These are phyloP conservation scores for Regulus satrapa DNA, from an alignment of 2,113 vertebrate genomes.

Conservation along the genomic window DNA sequence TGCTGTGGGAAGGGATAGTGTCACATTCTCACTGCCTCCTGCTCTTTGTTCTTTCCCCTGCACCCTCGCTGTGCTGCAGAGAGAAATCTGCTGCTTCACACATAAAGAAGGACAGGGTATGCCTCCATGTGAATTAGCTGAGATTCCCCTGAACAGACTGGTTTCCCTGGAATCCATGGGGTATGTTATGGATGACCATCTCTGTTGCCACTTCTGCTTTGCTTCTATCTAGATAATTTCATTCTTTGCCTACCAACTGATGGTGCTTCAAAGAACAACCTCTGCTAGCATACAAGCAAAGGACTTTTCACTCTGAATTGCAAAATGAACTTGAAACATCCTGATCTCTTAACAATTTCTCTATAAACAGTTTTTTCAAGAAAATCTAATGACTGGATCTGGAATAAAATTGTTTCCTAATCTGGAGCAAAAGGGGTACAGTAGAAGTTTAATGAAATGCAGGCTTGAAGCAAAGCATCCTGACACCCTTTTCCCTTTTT, in stretches of 20 bases:
- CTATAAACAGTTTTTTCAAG: neutral
- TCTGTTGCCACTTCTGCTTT: neutral
- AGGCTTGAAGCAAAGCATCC: neutral
- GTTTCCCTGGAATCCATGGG: neutral
- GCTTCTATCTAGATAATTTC: neutral
- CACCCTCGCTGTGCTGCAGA: neutral
- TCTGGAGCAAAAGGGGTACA: neutral
- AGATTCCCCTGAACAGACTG: neutral
- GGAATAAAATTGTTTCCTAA: neutral
- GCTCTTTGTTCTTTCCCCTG: slow-evolving; percentile 58
- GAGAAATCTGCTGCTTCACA: neutral
- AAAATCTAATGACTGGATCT: neutral
- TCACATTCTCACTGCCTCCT: slow-evolving; percentile 15
- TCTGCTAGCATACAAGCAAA: neutral
- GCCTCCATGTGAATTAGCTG: neutral
- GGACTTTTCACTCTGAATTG: neutral
- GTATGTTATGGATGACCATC: neutral
- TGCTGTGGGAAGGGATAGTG: slow-evolving; percentile 44
- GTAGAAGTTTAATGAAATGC: neutral
- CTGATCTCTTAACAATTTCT: neutral
- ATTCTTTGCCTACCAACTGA: neutral
- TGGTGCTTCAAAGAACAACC: neutral
- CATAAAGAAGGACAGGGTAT: neutral
- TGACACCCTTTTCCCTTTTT: neutral
- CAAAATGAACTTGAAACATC: neutral